These are phyloP conservation scores for Muscina levida DNA, from an alignment of 2,888 invertebrate genomes.

Conservation along the genomic window DNA sequence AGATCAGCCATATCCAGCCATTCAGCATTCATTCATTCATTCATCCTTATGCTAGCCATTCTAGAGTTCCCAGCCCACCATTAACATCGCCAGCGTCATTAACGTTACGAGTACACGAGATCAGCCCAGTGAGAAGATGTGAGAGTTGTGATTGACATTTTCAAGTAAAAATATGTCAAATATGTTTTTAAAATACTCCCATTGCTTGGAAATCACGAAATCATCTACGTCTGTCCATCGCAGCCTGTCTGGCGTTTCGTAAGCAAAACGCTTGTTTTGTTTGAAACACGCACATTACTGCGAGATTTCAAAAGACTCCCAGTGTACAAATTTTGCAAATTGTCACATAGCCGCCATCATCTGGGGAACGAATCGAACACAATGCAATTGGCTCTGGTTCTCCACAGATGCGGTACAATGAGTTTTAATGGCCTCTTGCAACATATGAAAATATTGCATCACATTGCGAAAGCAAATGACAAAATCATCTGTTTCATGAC, in stretches of 20 bases:
- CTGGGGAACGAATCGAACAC: background rate
- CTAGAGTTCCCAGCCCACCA: slow-evolving; percentile 11
- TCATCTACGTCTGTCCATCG: background rate
- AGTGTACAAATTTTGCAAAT: slow-evolving; percentile 42
- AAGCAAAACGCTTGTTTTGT: slow-evolving; percentile 44
- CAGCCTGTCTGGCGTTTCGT: slow-evolving; percentile 20
- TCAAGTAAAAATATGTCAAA: slow-evolving; percentile 59
- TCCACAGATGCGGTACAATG: background rate
- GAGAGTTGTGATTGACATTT: slow-evolving; percentile 61
- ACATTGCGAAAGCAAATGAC: background rate
- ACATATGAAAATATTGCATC: background rate
- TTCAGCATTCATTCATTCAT: background rate
- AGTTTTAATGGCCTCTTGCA: background rate
- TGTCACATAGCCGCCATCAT: slow-evolving; percentile 48
- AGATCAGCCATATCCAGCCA: slow-evolving; percentile 32
- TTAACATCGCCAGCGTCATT: slow-evolving; percentile 29
- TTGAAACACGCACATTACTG: slow-evolving; percentile 51
- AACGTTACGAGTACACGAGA: slow-evolving; percentile 13
- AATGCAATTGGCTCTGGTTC: background rate
- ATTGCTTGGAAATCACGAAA: slow-evolving; percentile 59
- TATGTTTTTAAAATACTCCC: slow-evolving; percentile 60
- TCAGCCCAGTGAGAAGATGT: slow-evolving; percentile 13
- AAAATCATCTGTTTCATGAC: background rate
- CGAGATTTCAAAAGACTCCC: slow-evolving; percentile 30
- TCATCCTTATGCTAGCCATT: background rate